phyloP scores from a whole-genome alignment of 2,113 vertebrate genomes.

The Poicephalus gulielmi region DNA sequence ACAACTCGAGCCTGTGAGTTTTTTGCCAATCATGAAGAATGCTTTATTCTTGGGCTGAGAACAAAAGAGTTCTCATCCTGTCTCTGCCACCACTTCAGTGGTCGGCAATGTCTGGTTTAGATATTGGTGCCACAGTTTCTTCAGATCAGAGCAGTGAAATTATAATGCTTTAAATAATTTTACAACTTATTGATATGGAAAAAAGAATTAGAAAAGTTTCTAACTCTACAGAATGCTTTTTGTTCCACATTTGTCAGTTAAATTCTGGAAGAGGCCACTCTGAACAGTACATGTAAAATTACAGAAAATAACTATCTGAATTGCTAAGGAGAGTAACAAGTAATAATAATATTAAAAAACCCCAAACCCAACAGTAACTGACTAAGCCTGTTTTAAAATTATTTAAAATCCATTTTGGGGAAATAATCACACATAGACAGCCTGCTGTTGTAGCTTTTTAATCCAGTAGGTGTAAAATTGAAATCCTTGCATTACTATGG shows the following conservation, averaged over 20 bases:
- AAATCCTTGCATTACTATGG: conserved; percentile 35
- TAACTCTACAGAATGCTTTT: neutral
- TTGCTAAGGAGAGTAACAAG: neutral
- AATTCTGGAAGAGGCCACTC: neutral
- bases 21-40: neutral
- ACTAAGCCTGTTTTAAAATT: neutral
- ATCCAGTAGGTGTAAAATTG: conserved; percentile 56
- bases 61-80: neutral
- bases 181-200: neutral
- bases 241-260: neutral
- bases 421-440: conserved; percentile 32
- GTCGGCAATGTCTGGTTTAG: neutral
- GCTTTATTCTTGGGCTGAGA: neutral
- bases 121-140: neutral
- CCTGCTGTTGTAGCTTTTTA: conserved; percentile 34
- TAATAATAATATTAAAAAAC: neutral
- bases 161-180: neutral
- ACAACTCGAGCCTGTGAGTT: neutral
- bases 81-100: neutral
- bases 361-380: neutral
- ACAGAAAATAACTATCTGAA: neutral
- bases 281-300: neutral
- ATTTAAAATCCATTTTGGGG: conserved; percentile 8
- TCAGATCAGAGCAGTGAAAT: neutral
- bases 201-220: neutral